phyloP scores from a whole-genome alignment of 2,888 invertebrate species.

The Bellardia bayeri region DNA sequence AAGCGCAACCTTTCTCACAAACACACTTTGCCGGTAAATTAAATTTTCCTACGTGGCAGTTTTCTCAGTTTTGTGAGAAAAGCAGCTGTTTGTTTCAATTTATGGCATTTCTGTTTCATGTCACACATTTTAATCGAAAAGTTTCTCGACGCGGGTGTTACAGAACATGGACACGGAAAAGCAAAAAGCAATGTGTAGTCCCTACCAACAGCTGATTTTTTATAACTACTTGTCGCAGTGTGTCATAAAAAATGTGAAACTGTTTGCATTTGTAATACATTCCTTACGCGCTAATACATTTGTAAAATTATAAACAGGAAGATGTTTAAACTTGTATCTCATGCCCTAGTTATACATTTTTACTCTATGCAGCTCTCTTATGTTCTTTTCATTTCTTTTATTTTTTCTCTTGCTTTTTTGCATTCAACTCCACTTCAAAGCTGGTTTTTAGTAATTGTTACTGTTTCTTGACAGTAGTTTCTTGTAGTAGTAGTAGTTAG shows the following conservation, averaged over 20 bases:
- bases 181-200: background rate
- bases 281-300: background rate
- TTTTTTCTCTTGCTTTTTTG: background rate
- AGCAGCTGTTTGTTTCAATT: too few species aligned
- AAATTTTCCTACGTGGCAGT: too few species aligned
- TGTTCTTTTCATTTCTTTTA: background rate
- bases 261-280: background rate
- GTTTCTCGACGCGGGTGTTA: too few species aligned
- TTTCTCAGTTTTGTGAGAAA: too few species aligned
- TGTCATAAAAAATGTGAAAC: too few species aligned
- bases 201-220: background rate
- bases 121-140: too few species aligned
- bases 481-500: too few species aligned
- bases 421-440: slow-evolving; percentile 8
- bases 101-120: too few species aligned
- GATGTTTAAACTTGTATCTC: background rate
- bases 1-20: too few species aligned
- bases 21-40: too few species aligned
- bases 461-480: background rate
- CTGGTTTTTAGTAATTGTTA: slow-evolving; percentile 42
- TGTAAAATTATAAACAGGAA: slow-evolving; percentile 3
- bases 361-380: background rate
- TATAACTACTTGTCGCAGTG: too few species aligned
- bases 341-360: background rate
- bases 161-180: background rate